Percentiles rank a stretch among this genome's conserved stretches.
These are phyloP conservation scores for Pseudochromis fuscus DNA, from an alignment of 2,797 vertebrate genomes.

Conservation along the genomic window DNA sequence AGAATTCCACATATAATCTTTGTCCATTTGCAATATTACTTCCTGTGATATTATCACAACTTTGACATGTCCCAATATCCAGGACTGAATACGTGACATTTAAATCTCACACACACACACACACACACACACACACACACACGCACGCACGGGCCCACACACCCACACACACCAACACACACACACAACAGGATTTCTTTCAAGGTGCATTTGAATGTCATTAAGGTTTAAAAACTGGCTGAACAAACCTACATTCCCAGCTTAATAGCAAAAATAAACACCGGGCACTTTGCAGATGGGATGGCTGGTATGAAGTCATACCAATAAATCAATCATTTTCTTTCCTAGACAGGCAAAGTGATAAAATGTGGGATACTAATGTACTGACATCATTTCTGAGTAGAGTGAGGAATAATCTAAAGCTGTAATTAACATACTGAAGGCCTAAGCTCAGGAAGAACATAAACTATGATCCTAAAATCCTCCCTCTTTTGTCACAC, in stretches of 20 bases:
- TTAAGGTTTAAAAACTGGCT: conserved; percentile 66
- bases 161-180: conserved; percentile 26
- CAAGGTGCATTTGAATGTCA: conserved; percentile 60
- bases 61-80: conserved; percentile 47
- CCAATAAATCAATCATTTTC: conserved; percentile 22
- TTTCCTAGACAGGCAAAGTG: conserved; percentile 50
- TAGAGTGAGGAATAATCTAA: conserved; percentile 56
- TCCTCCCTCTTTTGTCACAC: conserved; percentile 28
- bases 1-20: conserved; percentile 44
- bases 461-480: conserved; percentile 50
- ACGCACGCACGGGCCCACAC: conserved; percentile 27
- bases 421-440: conserved; percentile 54
- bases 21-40: conserved; percentile 54
- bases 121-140: conserved; percentile 31
- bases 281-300: conserved; percentile 58
- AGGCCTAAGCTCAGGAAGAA: conserved; percentile 56
- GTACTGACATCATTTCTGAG: conserved; percentile 82
- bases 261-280: conserved; percentile 53
- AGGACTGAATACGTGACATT: conserved; percentile 58
- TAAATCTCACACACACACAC: conserved; percentile 38
- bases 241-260: conserved; percentile 61
- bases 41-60: conserved; percentile 68
- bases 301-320: conserved; percentile 48
- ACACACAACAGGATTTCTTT: conserved; percentile 43
- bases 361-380: conserved; percentile 51